Evolutionary conservation across 2,113 vertebrate species (phyloP).

Genomic region (Cyprinus carpio): DNA sequence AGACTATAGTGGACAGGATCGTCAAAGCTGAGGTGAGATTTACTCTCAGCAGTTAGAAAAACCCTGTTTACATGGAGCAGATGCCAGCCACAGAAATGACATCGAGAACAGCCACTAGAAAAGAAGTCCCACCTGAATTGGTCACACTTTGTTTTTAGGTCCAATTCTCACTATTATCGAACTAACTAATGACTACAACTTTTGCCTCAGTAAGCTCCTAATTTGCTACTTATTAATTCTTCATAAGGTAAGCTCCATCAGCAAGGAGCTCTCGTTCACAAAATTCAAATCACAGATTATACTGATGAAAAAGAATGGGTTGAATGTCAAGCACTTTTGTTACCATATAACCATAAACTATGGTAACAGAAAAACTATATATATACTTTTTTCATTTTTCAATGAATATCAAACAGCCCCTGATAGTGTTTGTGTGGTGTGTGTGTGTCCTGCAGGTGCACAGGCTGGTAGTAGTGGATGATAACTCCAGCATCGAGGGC

Average conservation of each 20-base stretch:
- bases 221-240: too few species aligned
- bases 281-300: too few species aligned
- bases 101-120: neutral
- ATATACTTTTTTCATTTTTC: neutral
- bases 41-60: neutral
- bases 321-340: too few species aligned
- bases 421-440: neutral
- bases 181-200: too few species aligned
- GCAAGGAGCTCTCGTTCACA: too few species aligned
- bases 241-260: too few species aligned
- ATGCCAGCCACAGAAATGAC: neutral
- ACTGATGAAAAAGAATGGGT: too few species aligned
- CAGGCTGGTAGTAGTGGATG: conserved; percentile 94
- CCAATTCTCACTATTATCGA: too few species aligned
- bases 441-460: conserved; percentile 81
- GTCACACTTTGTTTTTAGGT: too few species aligned
- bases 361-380: too few species aligned
- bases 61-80: neutral
- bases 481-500: conserved; percentile 90
- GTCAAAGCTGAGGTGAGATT: conserved; percentile 88
- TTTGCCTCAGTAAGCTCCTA: too few species aligned
- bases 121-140: neutral
- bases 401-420: neutral
- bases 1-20: conserved; percentile 97
- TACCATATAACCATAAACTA: too few species aligned